These are phyloP conservation scores for Burhinus oedicnemus DNA, from an alignment of 2,113 vertebrate genomes.

Conservation along the genomic window DNA sequence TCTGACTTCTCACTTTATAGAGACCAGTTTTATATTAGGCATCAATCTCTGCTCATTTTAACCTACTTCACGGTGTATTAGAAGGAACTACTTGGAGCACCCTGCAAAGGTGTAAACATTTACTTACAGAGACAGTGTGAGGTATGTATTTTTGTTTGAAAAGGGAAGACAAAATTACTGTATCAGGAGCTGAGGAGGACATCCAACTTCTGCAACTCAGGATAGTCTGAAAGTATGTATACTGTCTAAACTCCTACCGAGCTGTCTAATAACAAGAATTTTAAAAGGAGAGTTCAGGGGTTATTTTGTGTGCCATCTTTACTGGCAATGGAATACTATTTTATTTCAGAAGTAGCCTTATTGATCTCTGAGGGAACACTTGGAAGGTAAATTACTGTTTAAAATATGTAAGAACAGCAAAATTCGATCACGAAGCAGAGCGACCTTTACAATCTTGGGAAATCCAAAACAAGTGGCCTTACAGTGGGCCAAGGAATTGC, in stretches of 20 bases:
- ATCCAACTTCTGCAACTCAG: not conserved
- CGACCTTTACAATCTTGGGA: not conserved
- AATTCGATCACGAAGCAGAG: not conserved
- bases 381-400: not conserved
- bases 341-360: not conserved
- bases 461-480: not conserved
- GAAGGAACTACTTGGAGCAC: not conserved
- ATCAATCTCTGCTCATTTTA: not conserved
- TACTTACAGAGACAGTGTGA: not conserved
- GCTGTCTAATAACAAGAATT: not conserved
- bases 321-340: not conserved
- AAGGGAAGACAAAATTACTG: not conserved
- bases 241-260: not conserved
- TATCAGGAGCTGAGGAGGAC: not conserved
- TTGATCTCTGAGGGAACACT: not conserved
- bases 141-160: not conserved
- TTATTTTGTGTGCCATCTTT: not conserved
- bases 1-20: constrained; percentile 45
- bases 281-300: not conserved
- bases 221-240: not conserved
- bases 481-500: not conserved
- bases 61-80: not conserved
- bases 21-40: constrained; percentile 4
- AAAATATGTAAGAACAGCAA: not conserved
- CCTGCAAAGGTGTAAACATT: not conserved